Evolutionary conservation across 2,888 invertebrate species (phyloP), one percentile per base, ranked within the genome.

Genomic region (Dryomyza anilis): DNA sequence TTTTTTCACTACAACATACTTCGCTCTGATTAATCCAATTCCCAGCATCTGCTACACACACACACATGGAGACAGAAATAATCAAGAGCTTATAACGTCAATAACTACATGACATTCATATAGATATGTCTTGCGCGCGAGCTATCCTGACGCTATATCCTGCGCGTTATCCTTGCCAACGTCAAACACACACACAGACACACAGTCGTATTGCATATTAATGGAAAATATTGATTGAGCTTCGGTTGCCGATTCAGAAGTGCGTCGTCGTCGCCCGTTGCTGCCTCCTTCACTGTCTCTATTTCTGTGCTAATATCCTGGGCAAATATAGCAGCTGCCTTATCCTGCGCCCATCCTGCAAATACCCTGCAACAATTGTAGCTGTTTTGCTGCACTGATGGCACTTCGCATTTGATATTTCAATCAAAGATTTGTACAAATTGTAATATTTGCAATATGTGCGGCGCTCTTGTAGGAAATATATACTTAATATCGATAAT

Each of bases 361-460:
- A n/a, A n/a, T n/a, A n/a, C n/a, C n/a, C n/a, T n/a, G n/a, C n/a
- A n/a, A n/a, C n/a, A n/a, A n/a, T n/a, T n/a, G n/a, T n/a, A n/a
- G n/a, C n/a, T n/a, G n/a, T n/a, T n/a, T n/a, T n/a, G 23, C n/a
- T 50, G 50, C 33, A 55, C 7, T 14, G 14, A 33, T 16, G n/a
- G 8, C 27, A 12, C 16, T 14, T 52, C 16, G 16, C n/a, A 14
- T 55, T 36, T 36, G 55, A 55, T 33, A 55, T 55, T 55, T 55
- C 55, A 55, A 55, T 55, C 55, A 55, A 36, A 33, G 33, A 14
- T 36, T 55, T 36, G 55, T 33, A 36, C 55, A 55, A 55, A 55
- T 55, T 55, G 36, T 55, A 36, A 36, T 33, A 55, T 55, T 55
- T 10, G 36, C 23, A 36, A 55, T 55, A 55, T 55, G 25, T 27